A percentile compares a stretch with the other conserved stretches of the same genome.
Evolutionary conservation across 2,113 vertebrate genomes (phyloP).

Genomic region (Empidonax alnorum): DNA sequence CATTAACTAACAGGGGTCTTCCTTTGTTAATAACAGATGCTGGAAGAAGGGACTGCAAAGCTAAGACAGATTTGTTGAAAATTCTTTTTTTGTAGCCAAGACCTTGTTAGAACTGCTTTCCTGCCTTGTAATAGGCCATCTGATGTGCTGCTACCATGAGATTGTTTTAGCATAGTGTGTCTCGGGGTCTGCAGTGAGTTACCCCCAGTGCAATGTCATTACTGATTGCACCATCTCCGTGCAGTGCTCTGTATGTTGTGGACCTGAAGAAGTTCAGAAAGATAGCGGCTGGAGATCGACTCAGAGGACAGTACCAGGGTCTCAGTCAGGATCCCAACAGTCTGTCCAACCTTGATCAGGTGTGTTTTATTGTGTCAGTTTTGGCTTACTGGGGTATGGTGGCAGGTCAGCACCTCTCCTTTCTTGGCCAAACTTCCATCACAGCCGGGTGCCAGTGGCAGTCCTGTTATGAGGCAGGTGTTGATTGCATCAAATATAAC

Average conservation of each 20-base stretch:
- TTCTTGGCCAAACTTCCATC: neutral
- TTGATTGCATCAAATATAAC: neutral
- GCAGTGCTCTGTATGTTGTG: slow-evolving; percentile 93
- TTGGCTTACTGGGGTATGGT: neutral
- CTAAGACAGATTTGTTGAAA: neutral
- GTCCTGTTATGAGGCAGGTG: neutral
- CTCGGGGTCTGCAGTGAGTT: neutral
- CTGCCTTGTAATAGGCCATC: neutral
- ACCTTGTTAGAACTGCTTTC: neutral
- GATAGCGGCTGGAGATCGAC: slow-evolving; percentile 95
- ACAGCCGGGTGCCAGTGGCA: neutral
- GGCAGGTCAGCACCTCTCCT: neutral
- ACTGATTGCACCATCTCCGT: slow-evolving; percentile 31
- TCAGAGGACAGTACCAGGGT: slow-evolving; percentile 95
- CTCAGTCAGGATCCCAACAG: slow-evolving; percentile 99
- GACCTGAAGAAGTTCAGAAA: slow-evolving; percentile 98
- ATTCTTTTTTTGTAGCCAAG: neutral
- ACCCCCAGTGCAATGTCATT: neutral
- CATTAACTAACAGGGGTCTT: neutral
- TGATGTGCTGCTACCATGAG: neutral
- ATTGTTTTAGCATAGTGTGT: neutral
- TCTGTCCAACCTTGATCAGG: slow-evolving; percentile 97
- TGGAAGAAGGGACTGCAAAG: neutral
- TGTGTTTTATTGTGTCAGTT: slow-evolving; percentile 54
- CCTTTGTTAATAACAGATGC: slow-evolving; percentile 1